Base-by-base conservation (phyloP, 2,888 invertebrate genomes). In the Seira ritae region DNA sequence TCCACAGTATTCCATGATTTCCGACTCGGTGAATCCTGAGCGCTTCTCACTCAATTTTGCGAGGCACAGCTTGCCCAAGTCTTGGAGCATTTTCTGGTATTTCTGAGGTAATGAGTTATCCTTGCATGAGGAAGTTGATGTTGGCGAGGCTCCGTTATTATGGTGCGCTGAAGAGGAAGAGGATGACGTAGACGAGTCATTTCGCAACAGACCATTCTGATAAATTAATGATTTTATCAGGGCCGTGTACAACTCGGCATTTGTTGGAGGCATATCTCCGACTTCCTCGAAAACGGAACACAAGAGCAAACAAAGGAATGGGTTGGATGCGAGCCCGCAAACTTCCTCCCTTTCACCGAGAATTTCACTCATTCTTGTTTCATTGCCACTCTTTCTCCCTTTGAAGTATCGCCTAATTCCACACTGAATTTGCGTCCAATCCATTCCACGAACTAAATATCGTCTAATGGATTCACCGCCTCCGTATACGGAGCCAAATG, bases 251-350 rank as follows among this genome's bases (percentile, higher is more conserved):
- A 92, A 89, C 84, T 92, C 91, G 1, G 91, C 90, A 60, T 91
- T 91, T 42, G 91, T 90, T 0, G 90, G 90, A 1, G 91, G 91
- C 31, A 91, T 90, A 37, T 91, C 91, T 6, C 90, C 90, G 23
- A 90, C 90, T 75, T 92, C 91, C 88, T 92, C 92, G 87, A 92
- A 93, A 22, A 92, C 91, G 15, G 92, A 91, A 84, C 92, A 92
- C 22, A 93, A 90, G 86, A 92, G 91, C 50, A 92, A 90, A 90
- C 92, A 92, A 67, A 93, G 92, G 0, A 92, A 90, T 1, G 92
- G 92, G 86, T 92, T 92, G 85, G 92, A 91, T 0, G 92, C 92
- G 42, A 92, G 90, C 6, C 91, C 90, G 85, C 91, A 91, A 71
- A 86, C 85, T 78, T 87, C 87, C 69, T 87, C 87, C 15, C 87